Evolutionary conservation across 2,113 vertebrate species (phyloP).

Genomic region (Colistium nudipinnis): DNA sequence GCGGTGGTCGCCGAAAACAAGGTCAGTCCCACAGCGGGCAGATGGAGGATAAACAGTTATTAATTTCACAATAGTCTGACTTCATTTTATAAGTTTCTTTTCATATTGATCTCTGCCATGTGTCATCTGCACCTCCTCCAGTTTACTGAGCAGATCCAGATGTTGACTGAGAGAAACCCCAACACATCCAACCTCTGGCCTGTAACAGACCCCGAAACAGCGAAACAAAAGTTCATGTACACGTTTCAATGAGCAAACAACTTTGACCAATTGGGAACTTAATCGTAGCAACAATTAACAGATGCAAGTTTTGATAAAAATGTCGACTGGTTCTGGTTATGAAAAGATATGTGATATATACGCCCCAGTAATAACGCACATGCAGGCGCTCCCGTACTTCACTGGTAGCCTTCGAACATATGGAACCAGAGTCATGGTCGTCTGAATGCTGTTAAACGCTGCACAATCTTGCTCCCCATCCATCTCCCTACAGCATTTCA

Average conservation of each 20-base stretch:
- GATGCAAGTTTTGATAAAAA: not conserved
- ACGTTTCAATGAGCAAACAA: not conserved
- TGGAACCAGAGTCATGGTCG: conserved; percentile 32
- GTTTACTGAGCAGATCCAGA: conserved; percentile 63
- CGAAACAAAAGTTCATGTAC: not conserved
- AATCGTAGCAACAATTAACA: not conserved
- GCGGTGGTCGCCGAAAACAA: not conserved
- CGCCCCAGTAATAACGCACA: not conserved
- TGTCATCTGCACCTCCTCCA: conserved; percentile 22
- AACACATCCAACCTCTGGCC: conserved; percentile 31
- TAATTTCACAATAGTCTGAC: conserved; percentile 7
- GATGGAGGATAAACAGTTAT: not conserved
- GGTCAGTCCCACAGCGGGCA: not conserved
- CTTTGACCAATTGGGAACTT: not conserved
- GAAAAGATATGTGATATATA: not conserved
- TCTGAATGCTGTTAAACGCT: conserved; percentile 15
- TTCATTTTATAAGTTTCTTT: conserved; percentile 40
- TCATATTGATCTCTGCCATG: conserved; percentile 11
- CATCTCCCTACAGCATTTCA: conserved; percentile 10
- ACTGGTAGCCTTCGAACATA: conserved; percentile 18
- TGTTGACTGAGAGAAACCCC: conserved; percentile 14
- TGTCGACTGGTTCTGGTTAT: not conserved
- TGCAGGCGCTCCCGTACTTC: not conserved
- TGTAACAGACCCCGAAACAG: not conserved
- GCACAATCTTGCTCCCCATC: conserved; percentile 3